Evolutionary conservation across 2,888 invertebrate species (phyloP).

Genomic region (Ectropis crepuscularia): DNA sequence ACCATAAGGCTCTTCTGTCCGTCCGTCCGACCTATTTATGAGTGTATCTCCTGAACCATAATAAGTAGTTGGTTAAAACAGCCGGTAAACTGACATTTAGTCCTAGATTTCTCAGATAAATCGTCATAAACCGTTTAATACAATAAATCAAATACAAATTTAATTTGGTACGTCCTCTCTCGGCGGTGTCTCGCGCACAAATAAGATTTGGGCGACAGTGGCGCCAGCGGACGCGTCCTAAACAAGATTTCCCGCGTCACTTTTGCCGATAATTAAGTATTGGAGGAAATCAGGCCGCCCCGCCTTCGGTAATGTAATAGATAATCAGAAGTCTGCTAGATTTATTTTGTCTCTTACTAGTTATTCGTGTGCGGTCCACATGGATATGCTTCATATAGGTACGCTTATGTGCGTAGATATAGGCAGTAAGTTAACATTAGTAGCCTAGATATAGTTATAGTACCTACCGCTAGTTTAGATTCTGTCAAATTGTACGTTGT

Average conservation of each 20-base stretch:
- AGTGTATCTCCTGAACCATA: too few species aligned
- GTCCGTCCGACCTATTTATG: too few species aligned
- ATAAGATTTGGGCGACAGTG: conserved; percentile 46
- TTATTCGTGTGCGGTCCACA: not conserved
- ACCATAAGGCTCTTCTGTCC: too few species aligned
- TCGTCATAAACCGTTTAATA: too few species aligned
- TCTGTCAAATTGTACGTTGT: too few species aligned
- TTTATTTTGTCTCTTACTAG: not conserved
- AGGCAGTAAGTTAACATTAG: too few species aligned
- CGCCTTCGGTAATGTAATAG: conserved; percentile 3
- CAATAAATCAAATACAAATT: not conserved
- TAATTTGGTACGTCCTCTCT: conserved; percentile 1
- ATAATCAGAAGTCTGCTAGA: conserved; percentile 4
- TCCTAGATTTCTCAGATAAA: too few species aligned
- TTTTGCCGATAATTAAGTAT: conserved; percentile 44
- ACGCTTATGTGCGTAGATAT: too few species aligned
- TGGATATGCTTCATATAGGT: not conserved
- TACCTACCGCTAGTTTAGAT: too few species aligned
- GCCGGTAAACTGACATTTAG: too few species aligned
- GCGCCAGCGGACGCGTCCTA: conserved; percentile 41
- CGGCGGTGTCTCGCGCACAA: conserved; percentile 38
- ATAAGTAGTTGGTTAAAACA: too few species aligned
- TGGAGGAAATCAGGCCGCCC: conserved; percentile 1
- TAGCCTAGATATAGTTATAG: too few species aligned
- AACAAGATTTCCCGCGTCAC: conserved; percentile 47